Conservation (phyloP, 2,797 vertebrate species). For the Sebastes steindachneri region DNA sequence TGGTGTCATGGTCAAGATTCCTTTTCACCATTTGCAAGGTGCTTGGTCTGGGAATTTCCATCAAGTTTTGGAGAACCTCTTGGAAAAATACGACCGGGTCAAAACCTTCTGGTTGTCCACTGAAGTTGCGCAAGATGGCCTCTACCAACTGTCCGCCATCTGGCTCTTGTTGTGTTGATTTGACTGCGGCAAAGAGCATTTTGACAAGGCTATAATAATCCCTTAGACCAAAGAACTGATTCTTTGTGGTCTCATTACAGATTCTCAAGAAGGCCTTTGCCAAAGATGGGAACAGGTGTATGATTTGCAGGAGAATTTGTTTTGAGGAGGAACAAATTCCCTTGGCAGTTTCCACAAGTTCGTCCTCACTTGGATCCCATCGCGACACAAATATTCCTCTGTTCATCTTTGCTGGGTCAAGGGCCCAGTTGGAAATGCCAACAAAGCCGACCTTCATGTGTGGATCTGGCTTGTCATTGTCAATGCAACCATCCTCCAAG, state of each 20-base stretch:
- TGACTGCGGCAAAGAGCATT: conserved; percentile 79
- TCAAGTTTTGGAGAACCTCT: conserved; percentile 54
- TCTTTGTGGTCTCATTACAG: conserved; percentile 64
- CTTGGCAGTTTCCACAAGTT: conserved; percentile 83
- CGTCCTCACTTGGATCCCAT: conserved; percentile 80
- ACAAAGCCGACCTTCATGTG: conserved; percentile 88
- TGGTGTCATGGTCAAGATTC: conserved; percentile 66
- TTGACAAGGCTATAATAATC: conserved; percentile 88
- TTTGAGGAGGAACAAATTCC: conserved; percentile 83
- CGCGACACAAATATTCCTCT: conserved; percentile 86
- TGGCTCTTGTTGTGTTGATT: conserved; percentile 63
- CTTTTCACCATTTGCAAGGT: conserved; percentile 82
- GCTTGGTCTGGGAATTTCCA: conserved; percentile 70
- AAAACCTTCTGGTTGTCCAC: conserved; percentile 79
- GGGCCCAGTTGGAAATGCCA: conserved; percentile 88
- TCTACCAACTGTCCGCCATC: conserved; percentile 71
- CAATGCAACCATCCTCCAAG: conserved; percentile 86
- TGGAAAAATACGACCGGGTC: conserved; percentile 75
- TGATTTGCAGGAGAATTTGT: conserved; percentile 69
- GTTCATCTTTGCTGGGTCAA: conserved; percentile 89
- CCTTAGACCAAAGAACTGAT: conserved; percentile 87
- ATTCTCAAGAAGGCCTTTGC: conserved; percentile 80
- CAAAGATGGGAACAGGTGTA: conserved; percentile 79
- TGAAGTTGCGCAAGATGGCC: conserved; percentile 85
- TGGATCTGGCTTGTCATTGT: conserved; percentile 78